Conservation (phyloP, 2,888 invertebrate species). For the Catocala nupta region DNA sequence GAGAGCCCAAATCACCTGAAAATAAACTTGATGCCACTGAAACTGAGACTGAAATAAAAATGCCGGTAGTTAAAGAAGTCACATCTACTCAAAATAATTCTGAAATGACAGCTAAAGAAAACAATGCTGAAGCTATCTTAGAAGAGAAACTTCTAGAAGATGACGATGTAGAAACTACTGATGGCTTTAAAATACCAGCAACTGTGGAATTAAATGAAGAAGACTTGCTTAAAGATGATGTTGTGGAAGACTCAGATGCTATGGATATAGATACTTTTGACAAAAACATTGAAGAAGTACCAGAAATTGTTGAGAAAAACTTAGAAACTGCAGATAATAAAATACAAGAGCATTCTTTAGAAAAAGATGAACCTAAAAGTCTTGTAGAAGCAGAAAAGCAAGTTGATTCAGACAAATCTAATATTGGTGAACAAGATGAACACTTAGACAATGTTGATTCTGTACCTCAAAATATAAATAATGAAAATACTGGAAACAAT, state of each 20-base stretch:
- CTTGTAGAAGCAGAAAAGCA: background rate
- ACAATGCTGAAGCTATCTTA: background rate
- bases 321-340: background rate
- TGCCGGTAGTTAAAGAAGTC: background rate
- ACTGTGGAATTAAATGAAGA: constrained; percentile 29
- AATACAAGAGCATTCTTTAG: background rate
- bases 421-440: no score
- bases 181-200: constrained; percentile 1
- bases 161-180: constrained; percentile 18
- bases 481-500: background rate
- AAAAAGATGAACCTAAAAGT: background rate
- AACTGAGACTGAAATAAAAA: background rate
- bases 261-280: constrained; percentile 33
- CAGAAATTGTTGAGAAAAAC: constrained; percentile 1
- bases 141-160: constrained; percentile 25
- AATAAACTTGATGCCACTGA: background rate
- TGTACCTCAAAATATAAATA: background rate
- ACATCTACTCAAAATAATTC: background rate
- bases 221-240: constrained; percentile 32
- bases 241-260: constrained; percentile 4
- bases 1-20: background rate
- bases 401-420: no score
- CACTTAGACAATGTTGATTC: background rate
- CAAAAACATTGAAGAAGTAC: background rate
- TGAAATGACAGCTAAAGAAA: background rate